Conservation (phyloP, 2,888 invertebrate genomes). For the Idaea dimidiata region DNA sequence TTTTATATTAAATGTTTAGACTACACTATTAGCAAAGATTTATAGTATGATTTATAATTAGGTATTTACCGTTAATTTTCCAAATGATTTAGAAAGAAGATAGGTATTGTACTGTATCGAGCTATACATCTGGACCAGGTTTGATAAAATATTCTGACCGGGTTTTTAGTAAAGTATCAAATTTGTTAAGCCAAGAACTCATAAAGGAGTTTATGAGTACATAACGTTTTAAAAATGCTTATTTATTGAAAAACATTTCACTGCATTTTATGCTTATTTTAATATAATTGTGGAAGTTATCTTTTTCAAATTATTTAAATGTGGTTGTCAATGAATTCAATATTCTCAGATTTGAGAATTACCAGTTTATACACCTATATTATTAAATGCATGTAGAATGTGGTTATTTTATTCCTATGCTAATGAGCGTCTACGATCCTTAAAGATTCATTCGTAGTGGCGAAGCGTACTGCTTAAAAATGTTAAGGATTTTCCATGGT, state of each 20-base stretch:
- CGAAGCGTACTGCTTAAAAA: constrained; percentile 68
- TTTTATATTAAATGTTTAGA: neutral
- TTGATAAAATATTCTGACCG: neutral
- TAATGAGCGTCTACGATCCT: constrained; percentile 53
- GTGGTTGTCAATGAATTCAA: constrained; percentile 22
- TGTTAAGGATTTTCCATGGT: constrained; percentile 70
- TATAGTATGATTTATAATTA: too few relatives aligned
- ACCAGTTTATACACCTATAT: neutral
- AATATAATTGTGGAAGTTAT: neutral
- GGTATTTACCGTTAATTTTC: too few relatives aligned
- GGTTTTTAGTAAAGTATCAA: neutral
- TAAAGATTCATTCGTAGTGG: constrained; percentile 69
- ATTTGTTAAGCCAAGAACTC: neutral
- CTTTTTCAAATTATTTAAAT: constrained; percentile 24
- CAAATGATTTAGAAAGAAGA: too few relatives aligned
- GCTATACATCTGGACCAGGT: neutral
- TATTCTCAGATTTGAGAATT: constrained; percentile 31
- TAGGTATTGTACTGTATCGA: too few relatives aligned
- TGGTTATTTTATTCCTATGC: constrained; percentile 59
- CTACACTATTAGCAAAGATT: neutral
- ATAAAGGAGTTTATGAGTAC: neutral
- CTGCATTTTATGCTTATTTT: neutral
- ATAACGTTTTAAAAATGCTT: constrained; percentile 4
- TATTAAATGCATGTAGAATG: constrained; percentile 37
- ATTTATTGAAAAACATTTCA: constrained; percentile 13